Base-by-base conservation (phyloP, 2,888 invertebrate genomes). In the Gnatocerus cornutus region DNA sequence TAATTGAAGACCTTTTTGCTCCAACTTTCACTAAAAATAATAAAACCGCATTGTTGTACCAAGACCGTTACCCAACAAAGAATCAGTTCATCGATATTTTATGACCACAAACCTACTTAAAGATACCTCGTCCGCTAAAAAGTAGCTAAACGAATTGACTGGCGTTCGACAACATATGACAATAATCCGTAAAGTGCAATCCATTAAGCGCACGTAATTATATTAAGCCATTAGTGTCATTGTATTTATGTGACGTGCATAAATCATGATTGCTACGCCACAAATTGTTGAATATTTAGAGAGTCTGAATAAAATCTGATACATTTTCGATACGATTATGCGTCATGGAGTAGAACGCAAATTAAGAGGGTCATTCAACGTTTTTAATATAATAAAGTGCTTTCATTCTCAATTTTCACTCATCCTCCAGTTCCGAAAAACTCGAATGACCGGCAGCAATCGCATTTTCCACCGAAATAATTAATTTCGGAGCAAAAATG, bases 191-290 rank as follows among this genome's bases (percentile, higher is more conserved):
- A 76, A 79, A 77, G 80, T 79, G 79, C 77, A 79, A 78, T 79
- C 79, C 80, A 81, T 80, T 81, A 80, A 77, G 77, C 69, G 69
- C 69, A 64, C 62, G 74, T 79, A 79, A 81, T 79, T 79, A 75
- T 75, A 78, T 80, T 79, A 79, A 74, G 67, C 80, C 80, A 80
- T 80, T 78, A 80, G 76, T 77, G 80, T 78, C 79, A 75, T 76
- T 78, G 76, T 75, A 77, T 78, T 76, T 77, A 73, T 73, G 74
- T 75, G 77, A 76, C 77, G 73, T 75, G 76, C 73, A 77, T 77
- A 78, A 80, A 80, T 73, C 69, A 70, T 68, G 66, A 67, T 55
- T 61, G 68, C 65, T 65, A 53, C 69, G 73, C 73, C 73, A 69
- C 75, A 76, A 75, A 76, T 75, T 75, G 74, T 75, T 74, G 75